These are phyloP conservation scores for Bicyclus anynana DNA, from an alignment of 1,140 invertebrate species.

Conservation along the genomic window DNA sequence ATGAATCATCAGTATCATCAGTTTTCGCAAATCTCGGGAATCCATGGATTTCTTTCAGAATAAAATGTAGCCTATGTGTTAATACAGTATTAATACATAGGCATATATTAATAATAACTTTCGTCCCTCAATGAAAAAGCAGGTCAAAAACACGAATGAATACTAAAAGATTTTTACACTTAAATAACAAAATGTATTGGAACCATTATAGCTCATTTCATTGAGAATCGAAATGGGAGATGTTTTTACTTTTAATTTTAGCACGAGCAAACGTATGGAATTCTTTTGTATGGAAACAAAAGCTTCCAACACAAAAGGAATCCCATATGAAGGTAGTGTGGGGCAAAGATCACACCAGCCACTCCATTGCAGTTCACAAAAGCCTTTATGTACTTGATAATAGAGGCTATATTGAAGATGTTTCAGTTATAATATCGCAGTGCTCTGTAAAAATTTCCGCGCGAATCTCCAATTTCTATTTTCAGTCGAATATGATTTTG, in stretches of 20 bases:
- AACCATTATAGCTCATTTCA: too few species aligned
- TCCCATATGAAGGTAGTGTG: neutral
- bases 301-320: neutral
- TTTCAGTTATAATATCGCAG: neutral
- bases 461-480: neutral
- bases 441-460: neutral
- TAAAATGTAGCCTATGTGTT: too few species aligned
- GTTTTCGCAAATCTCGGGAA: too few species aligned
- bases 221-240: neutral
- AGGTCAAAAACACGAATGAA: too few species aligned
- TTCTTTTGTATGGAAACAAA: conserved; percentile 1
- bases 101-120: too few species aligned
- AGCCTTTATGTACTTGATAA: neutral
- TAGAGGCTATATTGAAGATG: neutral
- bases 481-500: neutral
- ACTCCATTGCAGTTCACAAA: neutral
- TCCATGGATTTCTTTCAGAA: too few species aligned
- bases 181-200: too few species aligned
- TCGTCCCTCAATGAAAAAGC: too few species aligned
- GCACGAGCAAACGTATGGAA: neutral
- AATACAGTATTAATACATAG: too few species aligned
- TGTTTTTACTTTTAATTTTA: conserved; percentile 3
- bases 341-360: neutral
- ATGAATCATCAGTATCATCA: too few species aligned
- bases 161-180: too few species aligned